phyloP scores from a whole-genome alignment of 1,140 invertebrate genomes.

The Hormaphis cornu region DNA sequence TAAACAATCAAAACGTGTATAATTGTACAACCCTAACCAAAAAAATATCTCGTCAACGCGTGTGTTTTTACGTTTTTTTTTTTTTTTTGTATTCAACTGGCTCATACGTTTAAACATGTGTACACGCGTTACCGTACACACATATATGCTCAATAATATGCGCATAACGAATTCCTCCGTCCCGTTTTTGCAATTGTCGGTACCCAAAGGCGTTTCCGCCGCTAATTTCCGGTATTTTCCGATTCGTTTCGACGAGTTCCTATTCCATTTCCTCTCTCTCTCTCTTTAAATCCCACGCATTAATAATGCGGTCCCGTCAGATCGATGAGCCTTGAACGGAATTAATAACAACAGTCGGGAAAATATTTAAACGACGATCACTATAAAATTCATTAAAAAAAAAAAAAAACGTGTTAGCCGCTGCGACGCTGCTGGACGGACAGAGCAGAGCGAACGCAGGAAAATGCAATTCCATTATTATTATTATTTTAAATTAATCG shows the following conservation, averaged over 20 bases:
- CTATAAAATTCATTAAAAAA: slow-evolving; percentile 27
- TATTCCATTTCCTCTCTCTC: neutral
- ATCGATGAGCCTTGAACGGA: slow-evolving; percentile 17
- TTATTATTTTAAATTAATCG: slow-evolving; percentile 32
- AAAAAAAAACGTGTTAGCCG: neutral
- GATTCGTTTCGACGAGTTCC: neutral
- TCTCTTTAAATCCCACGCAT: neutral
- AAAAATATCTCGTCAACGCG: neutral
- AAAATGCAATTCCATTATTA: slow-evolving; percentile 31
- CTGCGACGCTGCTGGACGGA: neutral
- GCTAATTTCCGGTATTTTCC: slow-evolving; percentile 8
- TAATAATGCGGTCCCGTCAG: neutral
- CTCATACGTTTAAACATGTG: neutral
- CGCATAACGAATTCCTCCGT: neutral
- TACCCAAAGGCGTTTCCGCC: slow-evolving; percentile 7
- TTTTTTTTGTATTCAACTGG: neutral
- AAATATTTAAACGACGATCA: neutral
- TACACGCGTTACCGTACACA: neutral
- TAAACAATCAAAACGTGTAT: too few relatives aligned
- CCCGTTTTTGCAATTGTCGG: neutral
- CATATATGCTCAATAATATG: too few relatives aligned
- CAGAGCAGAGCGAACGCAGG: neutral
- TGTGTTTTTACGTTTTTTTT: neutral
- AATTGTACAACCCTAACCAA: too few relatives aligned
- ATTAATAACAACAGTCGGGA: slow-evolving; percentile 4